Percentiles rank a stretch among this genome's conserved stretches.
These are phyloP conservation scores for Sussaba pulchella DNA, from an alignment of 2,888 invertebrate genomes.

Conservation along the genomic window DNA sequence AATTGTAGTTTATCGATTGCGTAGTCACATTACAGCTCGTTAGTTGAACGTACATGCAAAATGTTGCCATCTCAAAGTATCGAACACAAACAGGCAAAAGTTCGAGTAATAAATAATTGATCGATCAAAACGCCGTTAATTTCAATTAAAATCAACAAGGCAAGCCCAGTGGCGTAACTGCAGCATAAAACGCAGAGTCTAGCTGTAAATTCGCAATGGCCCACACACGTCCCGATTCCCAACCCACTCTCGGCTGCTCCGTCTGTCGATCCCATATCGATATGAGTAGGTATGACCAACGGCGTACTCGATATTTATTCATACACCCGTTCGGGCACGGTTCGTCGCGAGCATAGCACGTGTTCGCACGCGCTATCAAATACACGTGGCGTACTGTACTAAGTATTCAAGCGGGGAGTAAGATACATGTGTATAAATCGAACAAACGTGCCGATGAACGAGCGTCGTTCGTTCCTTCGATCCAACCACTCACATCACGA, in stretches of 20 bases:
- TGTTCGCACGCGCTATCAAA: constrained; percentile 55
- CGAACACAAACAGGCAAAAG: background rate
- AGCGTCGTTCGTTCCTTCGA: constrained; percentile 7
- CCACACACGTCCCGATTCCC: constrained; percentile 45
- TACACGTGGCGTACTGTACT: constrained; percentile 44
- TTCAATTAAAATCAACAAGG: constrained; percentile 9
- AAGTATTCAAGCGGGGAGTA: constrained; percentile 50
- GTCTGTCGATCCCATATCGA: constrained; percentile 46
- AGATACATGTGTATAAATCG: constrained; percentile 61
- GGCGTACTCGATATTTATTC: constrained; percentile 47
- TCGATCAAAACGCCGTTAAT: background rate
- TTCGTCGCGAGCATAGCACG: constrained; percentile 34
- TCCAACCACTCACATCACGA: constrained; percentile 9
- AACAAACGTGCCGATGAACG: constrained; percentile 63
- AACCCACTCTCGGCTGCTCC: constrained; percentile 7
- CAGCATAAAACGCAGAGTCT: background rate
- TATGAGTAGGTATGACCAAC: constrained; percentile 18
- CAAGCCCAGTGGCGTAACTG: background rate
- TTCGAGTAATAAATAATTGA: constrained; percentile 1
- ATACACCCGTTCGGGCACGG: constrained; percentile 31
- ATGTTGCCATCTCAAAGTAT: background rate
- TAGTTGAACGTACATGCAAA: background rate
- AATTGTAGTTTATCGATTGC: no score
- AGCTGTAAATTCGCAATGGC: constrained; percentile 20
- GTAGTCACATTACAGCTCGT: no score